Base-by-base conservation (phyloP, 2,888 invertebrate species). In the Sycophila texana region DNA sequence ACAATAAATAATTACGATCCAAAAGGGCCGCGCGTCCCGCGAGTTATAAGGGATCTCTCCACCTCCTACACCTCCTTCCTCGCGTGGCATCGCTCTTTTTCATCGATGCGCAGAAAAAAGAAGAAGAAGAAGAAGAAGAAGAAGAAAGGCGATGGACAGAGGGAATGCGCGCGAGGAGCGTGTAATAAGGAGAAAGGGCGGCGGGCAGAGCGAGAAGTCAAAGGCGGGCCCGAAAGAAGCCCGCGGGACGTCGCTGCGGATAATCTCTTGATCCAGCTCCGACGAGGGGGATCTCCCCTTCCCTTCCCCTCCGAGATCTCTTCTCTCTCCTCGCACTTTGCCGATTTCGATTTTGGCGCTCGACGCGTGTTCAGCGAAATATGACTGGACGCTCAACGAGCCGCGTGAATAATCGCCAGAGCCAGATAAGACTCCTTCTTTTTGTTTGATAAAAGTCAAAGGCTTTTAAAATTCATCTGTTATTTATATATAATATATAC, bases 191-290 rank as follows among this genome's bases (percentile, higher is more conserved):
- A 74, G 74, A 74, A 65, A 65, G 74, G 55, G 74, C 65, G 65
- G 55, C 39, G 51, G 22, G 63, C 22, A 49, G 53, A n/a, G 58
- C 4, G 26, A 26, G 13, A 4, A 16, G n/a, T n/a, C 14, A 57
- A 55, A 65, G 51, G 55, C 39, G 39, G 22, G 20, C 13, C 47
- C 16, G 53, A 20, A 39, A 39, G 39, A 39, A 58, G 65, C 79
- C 66, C 60, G 73, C 73, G 74, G 77, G 67, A 74, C 79, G 78
- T 72, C 79, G 75, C 66, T 67, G 77, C 80, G 81, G 82, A 74
- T 84, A 85, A 85, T 86, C 84, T 84, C 83, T 84, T 84, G 84
- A 85, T 85, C 85, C 85, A 84, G 84, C 39, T 63, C 39, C 5
- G 39, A 4, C 39, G 39, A 39, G 39, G 7, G 63, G 63, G 3